These are phyloP conservation scores for Macrosteles quadrilineatus DNA, from an alignment of 1,140 invertebrate genomes.

Conservation along the genomic window DNA sequence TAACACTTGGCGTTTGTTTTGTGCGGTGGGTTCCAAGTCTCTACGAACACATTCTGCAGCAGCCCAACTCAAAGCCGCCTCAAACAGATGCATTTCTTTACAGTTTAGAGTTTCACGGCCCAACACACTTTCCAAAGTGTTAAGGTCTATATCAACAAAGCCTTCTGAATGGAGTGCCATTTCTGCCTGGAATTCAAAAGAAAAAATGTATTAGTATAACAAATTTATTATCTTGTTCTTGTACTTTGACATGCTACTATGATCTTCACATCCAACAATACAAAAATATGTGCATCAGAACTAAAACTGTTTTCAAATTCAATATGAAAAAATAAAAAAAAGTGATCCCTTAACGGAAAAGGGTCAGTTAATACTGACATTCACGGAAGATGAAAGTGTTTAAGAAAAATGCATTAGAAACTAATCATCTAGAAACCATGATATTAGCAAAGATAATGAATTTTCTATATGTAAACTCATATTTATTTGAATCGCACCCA, in stretches of 20 bases:
- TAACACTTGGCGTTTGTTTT: constrained; percentile 66
- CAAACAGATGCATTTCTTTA: constrained; percentile 86
- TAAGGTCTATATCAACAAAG: constrained; percentile 88
- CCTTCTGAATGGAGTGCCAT: constrained; percentile 92
- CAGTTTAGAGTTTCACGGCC: constrained; percentile 87
- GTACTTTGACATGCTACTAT: not conserved
- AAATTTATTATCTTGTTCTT: not conserved
- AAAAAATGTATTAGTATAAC: not conserved
- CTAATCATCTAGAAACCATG: no score
- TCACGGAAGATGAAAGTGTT: no score
- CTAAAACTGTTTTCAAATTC: no score
- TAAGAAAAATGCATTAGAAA: no score
- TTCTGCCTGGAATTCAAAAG: constrained; percentile 72
- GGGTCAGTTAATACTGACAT: no score
- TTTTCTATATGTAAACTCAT: no score
- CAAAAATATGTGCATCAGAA: no score
- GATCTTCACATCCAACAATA: not conserved
- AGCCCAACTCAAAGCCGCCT: constrained; percentile 88
- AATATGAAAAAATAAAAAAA: no score
- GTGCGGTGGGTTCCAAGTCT: constrained; percentile 69
- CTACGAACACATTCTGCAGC: constrained; percentile 78
- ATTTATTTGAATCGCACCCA: no score
- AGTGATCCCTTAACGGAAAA: no score
- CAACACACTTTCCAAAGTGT: constrained; percentile 84
- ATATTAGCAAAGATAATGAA: no score